Evolutionary conservation across 2,113 vertebrate species (phyloP).

Genomic region (Rhinichthys klamathensis): DNA sequence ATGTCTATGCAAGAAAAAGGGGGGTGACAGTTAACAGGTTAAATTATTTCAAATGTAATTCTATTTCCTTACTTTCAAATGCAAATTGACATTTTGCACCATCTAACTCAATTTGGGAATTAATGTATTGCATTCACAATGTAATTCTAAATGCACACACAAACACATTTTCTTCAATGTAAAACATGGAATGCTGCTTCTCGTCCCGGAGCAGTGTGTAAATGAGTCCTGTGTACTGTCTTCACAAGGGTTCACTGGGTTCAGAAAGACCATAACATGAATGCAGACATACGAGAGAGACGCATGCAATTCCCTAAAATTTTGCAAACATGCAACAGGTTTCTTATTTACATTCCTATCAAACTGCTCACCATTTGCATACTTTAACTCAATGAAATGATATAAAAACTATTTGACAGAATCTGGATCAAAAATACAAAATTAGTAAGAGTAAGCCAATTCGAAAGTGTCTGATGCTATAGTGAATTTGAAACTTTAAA

Average conservation of each 20-base stretch:
- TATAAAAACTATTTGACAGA: background rate
- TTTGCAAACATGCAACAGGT: background rate
- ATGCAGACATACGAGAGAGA: background rate
- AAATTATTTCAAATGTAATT: background rate
- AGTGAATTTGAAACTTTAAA: background rate
- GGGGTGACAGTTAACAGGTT: no score
- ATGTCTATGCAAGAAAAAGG: no score
- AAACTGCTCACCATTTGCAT: background rate
- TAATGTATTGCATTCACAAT: no score
- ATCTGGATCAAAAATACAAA: background rate
- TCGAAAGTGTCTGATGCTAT: background rate
- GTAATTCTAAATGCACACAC: no score
- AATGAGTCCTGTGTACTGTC: background rate
- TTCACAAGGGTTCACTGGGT: background rate
- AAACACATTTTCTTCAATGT: background rate
- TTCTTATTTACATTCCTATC: background rate
- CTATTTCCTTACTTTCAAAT: background rate
- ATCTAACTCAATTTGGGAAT: background rate
- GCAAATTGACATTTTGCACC: background rate
- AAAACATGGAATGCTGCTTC: background rate
- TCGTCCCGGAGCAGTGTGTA: background rate
- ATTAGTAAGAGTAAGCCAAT: no score
- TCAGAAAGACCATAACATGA: background rate
- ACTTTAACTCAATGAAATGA: background rate
- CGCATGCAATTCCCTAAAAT: background rate